These are phyloP conservation scores for Saccopteryx leptura DNA, from an alignment of 2,113 vertebrate genomes.

Conservation along the genomic window DNA sequence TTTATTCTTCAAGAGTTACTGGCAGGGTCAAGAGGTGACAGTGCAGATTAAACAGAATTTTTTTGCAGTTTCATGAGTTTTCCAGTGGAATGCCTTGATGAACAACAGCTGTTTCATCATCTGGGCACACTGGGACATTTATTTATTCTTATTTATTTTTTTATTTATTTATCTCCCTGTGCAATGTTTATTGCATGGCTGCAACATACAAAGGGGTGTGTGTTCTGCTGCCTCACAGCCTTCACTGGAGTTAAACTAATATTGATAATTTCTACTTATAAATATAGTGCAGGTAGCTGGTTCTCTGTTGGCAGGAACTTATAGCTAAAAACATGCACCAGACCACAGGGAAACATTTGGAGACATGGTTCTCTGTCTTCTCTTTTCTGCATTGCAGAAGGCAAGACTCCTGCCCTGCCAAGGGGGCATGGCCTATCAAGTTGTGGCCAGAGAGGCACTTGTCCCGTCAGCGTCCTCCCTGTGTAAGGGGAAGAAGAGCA, in stretches of 20 bases:
- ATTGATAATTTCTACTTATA: background rate
- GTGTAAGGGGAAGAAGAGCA: background rate
- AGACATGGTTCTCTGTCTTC: background rate
- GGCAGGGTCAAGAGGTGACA: slow-evolving; percentile 49
- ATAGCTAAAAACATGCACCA: background rate
- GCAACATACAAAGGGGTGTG: background rate
- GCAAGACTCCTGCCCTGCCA: background rate
- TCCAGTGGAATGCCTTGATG: slow-evolving; percentile 56
- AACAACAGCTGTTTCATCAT: slow-evolving; percentile 65
- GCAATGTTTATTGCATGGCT: background rate
- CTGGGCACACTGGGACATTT: background rate
- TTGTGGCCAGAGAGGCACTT: background rate
- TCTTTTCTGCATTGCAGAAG: background rate
- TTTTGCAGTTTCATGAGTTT: slow-evolving; percentile 44
- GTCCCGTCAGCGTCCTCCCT: background rate
- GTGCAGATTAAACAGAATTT: slow-evolving; percentile 51
- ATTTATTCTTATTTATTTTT: background rate
- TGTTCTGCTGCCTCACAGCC: background rate
- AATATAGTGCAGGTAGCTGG: background rate
- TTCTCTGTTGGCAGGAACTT: background rate
- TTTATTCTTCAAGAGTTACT: slow-evolving; percentile 54
- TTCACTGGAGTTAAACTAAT: background rate
- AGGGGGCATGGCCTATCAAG: background rate
- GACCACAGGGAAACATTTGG: background rate
- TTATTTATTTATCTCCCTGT: background rate